A percentile compares a stretch with the other conserved stretches of the same genome.
These are phyloP conservation scores for Sturnira hondurensis DNA, from an alignment of 2,113 vertebrate genomes.

Conservation along the genomic window DNA sequence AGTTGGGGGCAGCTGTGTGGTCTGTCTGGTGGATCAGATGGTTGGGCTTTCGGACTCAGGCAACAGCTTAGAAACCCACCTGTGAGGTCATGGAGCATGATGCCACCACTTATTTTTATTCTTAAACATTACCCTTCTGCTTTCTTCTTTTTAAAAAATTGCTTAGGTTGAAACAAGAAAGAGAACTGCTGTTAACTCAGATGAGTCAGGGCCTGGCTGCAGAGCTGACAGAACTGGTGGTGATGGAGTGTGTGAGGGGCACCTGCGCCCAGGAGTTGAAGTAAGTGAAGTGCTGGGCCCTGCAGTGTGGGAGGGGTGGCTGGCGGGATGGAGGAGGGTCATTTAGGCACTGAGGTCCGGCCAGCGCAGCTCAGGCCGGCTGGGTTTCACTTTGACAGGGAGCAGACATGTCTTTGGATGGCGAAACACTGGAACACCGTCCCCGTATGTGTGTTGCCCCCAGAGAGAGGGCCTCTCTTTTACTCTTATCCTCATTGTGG, in stretches of 20 bases:
- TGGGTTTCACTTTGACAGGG: background rate
- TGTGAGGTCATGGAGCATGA: background rate
- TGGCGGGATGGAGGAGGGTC: background rate
- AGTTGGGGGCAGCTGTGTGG: background rate
- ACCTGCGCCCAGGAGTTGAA: constrained; percentile 82
- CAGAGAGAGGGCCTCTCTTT: background rate
- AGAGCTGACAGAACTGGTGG: constrained; percentile 85
- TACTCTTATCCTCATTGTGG: too few species aligned
- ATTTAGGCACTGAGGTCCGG: background rate
- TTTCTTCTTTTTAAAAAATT: background rate
- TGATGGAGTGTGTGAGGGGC: constrained; percentile 82
- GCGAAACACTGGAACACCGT: accelerated
- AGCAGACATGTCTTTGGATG: accelerated
- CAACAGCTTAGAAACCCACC: background rate
- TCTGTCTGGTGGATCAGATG: background rate
- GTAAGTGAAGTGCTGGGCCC: constrained; percentile 74
- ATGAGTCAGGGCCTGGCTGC: constrained; percentile 84
- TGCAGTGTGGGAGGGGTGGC: accelerated
- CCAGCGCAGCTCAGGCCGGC: background rate
- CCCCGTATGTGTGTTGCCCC: background rate
- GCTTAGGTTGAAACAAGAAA: constrained; percentile 86
- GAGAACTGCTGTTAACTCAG: constrained; percentile 81
- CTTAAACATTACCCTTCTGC: background rate
- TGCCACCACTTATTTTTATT: background rate
- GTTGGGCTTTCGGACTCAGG: background rate